Percentiles rank a stretch among this genome's conserved stretches.
Evolutionary conservation across 2,797 vertebrate genomes (phyloP).

Genomic region (Thamnophis elegans): DNA sequence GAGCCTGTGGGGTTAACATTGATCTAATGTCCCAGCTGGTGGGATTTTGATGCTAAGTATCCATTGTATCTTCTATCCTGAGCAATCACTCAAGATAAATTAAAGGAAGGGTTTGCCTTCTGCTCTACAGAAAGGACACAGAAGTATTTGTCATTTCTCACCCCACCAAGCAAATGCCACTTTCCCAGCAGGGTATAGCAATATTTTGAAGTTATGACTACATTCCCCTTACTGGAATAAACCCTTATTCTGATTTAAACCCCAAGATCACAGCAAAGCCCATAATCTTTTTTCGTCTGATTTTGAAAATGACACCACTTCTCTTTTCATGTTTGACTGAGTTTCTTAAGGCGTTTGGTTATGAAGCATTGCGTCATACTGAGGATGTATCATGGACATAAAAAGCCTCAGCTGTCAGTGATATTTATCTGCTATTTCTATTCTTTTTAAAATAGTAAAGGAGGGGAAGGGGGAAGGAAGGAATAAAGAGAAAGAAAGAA

Average conservation of each 20-base stretch:
- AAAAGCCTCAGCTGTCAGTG: not conserved
- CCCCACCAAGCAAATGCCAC: not conserved
- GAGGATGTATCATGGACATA: not conserved
- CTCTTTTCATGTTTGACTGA: not conserved
- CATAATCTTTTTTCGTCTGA: not conserved
- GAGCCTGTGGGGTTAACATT: conserved; percentile 11
- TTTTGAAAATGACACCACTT: not conserved
- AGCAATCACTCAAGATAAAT: conserved; percentile 1
- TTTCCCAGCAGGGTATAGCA: not conserved
- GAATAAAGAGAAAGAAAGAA: not conserved
- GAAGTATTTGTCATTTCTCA: not conserved
- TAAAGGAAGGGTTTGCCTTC: conserved; percentile 4
- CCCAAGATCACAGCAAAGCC: not conserved
- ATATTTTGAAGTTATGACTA: not conserved
- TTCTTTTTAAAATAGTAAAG: not conserved
- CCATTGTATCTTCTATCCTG: not conserved
- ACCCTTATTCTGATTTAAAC: not conserved
- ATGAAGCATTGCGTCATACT: not conserved
- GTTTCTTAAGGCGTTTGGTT: not conserved
- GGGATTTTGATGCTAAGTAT: conserved; percentile 12
- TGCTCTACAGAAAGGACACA: not conserved
- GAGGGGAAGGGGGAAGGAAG: not conserved
- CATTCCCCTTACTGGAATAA: too few relatives aligned
- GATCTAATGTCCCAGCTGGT: not conserved
- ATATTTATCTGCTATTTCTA: not conserved